Evolutionary conservation across 2,797 vertebrate genomes (phyloP).

Genomic region (Dendrocincla tyrannina): DNA sequence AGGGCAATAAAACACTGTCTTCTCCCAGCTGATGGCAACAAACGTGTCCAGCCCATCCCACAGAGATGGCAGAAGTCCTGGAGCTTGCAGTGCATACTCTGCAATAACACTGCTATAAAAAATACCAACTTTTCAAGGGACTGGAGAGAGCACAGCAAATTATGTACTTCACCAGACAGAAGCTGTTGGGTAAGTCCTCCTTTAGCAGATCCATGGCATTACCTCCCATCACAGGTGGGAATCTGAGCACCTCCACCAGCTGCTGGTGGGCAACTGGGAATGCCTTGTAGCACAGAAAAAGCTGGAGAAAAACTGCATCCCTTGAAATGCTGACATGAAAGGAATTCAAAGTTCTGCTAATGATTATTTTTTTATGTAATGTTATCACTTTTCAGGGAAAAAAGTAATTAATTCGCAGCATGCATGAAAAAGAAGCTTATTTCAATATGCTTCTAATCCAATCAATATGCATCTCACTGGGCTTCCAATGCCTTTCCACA

Average conservation of each 20-base stretch:
- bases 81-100: background rate
- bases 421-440: background rate
- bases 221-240: background rate
- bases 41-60: background rate
- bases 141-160: background rate
- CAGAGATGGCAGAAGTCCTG: background rate
- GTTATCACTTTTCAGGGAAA: background rate
- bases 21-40: background rate
- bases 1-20: background rate
- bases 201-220: background rate
- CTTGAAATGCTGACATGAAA: background rate
- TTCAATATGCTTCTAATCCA: background rate
- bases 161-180: background rate
- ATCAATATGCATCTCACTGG: background rate
- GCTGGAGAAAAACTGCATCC: background rate
- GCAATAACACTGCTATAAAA: background rate
- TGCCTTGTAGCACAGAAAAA: background rate
- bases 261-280: background rate
- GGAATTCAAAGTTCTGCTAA: background rate
- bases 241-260: background rate
- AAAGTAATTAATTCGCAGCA: background rate
- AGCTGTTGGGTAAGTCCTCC: background rate
- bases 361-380: background rate
- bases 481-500: background rate
- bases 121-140: background rate